These are phyloP conservation scores for Crocallis elinguaria DNA, from an alignment of 2,888 invertebrate species.

Conservation along the genomic window DNA sequence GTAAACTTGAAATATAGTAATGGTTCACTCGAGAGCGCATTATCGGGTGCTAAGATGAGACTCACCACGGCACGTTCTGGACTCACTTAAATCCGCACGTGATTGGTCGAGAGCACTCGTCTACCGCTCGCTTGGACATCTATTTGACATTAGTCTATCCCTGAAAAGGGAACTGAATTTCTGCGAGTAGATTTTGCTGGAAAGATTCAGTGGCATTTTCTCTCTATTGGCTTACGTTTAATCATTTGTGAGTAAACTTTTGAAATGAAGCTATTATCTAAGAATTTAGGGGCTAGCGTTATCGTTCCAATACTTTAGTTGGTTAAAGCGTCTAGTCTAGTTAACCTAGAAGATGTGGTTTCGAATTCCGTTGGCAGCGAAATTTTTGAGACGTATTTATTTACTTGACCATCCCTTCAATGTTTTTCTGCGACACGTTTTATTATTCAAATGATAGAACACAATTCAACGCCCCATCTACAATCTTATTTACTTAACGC, in stretches of 20 bases:
- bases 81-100: conserved; percentile 28
- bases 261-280: too few species aligned
- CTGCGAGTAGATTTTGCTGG: neutral
- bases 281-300: too few species aligned
- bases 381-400: too few species aligned
- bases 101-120: conserved; percentile 18
- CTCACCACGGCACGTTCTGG: conserved; percentile 18
- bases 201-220: neutral
- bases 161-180: conserved; percentile 16
- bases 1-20: neutral
- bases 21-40: conserved; percentile 6
- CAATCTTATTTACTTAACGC: conserved; percentile 8
- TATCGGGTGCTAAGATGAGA: conserved; percentile 16
- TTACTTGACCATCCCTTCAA: neutral
- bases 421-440: too few species aligned
- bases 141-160: conserved; percentile 18
- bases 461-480: neutral
- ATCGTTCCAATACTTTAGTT: too few species aligned
- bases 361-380: too few species aligned
- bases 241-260: neutral
- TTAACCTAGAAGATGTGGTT: too few species aligned
- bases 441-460: too few species aligned
- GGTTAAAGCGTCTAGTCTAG: too few species aligned
- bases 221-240: neutral
- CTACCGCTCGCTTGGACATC: conserved; percentile 13